Percentiles rank a stretch among this genome's conserved stretches.
phyloP scores from a whole-genome alignment of 2,888 invertebrate species.

The Thecophora atra region DNA sequence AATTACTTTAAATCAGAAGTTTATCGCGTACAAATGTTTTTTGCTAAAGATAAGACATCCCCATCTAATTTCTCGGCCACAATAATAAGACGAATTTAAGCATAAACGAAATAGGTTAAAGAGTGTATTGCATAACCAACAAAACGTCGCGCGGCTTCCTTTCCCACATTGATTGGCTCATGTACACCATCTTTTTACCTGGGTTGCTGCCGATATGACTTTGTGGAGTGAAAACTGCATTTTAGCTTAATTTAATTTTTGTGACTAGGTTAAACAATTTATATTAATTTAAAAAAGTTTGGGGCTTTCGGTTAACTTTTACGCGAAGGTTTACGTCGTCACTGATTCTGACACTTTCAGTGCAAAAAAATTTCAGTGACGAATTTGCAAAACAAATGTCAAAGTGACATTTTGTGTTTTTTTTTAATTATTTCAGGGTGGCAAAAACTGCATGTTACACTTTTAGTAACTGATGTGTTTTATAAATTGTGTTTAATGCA shows the following conservation, averaged over 20 bases:
- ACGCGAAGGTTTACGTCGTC: neutral
- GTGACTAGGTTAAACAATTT: constrained; percentile 36
- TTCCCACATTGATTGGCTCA: constrained; percentile 34
- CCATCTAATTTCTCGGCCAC: neutral
- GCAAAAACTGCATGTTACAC: too few species aligned
- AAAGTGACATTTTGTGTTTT: neutral
- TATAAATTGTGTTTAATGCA: too few species aligned
- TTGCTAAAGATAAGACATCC: neutral
- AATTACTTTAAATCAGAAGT: neutral
- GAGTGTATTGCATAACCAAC: constrained; percentile 58
- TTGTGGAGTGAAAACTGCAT: constrained; percentile 59
- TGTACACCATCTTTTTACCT: constrained; percentile 48
- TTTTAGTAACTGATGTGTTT: too few species aligned
- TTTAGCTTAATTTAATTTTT: constrained; percentile 41
- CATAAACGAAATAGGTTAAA: constrained; percentile 38
- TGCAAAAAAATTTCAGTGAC: constrained; percentile 8
- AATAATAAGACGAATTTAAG: neutral
- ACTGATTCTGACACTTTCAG: constrained; percentile 3
- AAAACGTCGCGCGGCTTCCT: constrained; percentile 28
- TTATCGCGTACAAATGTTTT: neutral
- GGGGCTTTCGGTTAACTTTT: constrained; percentile 11
- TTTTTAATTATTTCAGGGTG: too few species aligned
- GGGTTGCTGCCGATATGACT: constrained; percentile 50
- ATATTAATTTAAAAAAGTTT: constrained; percentile 36
- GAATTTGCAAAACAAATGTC: constrained; percentile 11